Conservation (phyloP, 2,797 vertebrate species). For the Centroberyx gerrardi region DNA sequence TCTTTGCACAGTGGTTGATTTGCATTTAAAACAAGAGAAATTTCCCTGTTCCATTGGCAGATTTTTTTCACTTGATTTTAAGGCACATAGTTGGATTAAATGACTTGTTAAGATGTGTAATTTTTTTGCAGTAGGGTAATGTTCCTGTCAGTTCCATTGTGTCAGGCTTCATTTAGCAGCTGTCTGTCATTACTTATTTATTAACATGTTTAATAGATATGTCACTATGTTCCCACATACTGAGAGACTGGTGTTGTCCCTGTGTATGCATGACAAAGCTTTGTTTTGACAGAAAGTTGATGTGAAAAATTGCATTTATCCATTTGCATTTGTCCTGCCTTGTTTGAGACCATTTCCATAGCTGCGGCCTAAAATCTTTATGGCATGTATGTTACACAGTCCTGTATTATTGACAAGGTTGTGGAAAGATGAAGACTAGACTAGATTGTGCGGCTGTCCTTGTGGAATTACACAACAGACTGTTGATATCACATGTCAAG, state of each 20-base stretch:
- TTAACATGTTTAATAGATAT: conserved; percentile 41
- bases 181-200: conserved; percentile 72
- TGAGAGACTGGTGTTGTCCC: conserved; percentile 28
- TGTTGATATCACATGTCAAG: conserved; percentile 50
- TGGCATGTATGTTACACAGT: not conserved
- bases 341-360: conserved; percentile 22
- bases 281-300: conserved; percentile 54
- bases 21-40: no score
- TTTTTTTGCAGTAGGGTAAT: conserved; percentile 7
- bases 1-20: no score
- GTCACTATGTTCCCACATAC: conserved; percentile 30
- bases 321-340: conserved; percentile 37
- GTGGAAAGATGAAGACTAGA: conserved; percentile 30
- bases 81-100: not conserved
- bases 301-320: conserved; percentile 46
- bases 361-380: not conserved
- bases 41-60: no score
- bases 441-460: conserved; percentile 54
- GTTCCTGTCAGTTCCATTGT: conserved; percentile 42
- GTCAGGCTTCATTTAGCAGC: conserved; percentile 44
- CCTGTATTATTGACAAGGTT: conserved; percentile 15
- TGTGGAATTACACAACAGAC: conserved; percentile 44
- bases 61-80: no score
- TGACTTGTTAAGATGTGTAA: not conserved
- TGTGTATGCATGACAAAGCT: conserved; percentile 25